A percentile compares a stretch with the other conserved stretches of the same genome.
phyloP scores from a whole-genome alignment of 2,888 invertebrate genomes.

The Thymelicus lineola region DNA sequence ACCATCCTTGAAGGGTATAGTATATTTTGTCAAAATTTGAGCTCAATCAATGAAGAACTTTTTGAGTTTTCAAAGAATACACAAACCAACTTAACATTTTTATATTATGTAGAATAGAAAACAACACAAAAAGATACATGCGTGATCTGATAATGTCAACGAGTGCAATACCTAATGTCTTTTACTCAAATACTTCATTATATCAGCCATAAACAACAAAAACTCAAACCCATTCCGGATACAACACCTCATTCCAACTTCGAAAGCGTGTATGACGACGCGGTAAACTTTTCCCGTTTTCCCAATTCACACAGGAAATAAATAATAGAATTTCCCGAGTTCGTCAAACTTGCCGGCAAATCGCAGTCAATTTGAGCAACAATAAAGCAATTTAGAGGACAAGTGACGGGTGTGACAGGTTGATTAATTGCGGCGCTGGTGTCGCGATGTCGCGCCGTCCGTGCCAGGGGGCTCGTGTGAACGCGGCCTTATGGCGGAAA shows the following conservation, averaged over 20 bases:
- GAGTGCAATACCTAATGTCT: too few species aligned
- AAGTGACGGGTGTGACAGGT: slow-evolving; percentile 47
- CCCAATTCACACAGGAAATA: slow-evolving; percentile 30
- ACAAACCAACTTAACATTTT: too few species aligned
- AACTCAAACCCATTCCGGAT: slow-evolving; percentile 25
- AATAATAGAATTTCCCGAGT: slow-evolving; percentile 29
- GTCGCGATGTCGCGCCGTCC: slow-evolving; percentile 57
- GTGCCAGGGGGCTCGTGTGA: slow-evolving; percentile 52
- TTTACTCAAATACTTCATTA: background rate
- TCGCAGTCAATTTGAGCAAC: slow-evolving; percentile 45
- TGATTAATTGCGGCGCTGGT: slow-evolving; percentile 54
- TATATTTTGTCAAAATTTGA: too few species aligned
- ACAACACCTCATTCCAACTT: slow-evolving; percentile 26
- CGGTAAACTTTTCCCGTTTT: slow-evolving; percentile 30
- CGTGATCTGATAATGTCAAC: too few species aligned
- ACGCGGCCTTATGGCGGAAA: slow-evolving; percentile 52
- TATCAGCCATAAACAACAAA: slow-evolving; percentile 19
- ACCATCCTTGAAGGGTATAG: too few species aligned
- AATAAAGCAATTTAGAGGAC: slow-evolving; percentile 54
- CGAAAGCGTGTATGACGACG: slow-evolving; percentile 17
- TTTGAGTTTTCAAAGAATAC: too few species aligned
- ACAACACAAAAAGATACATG: too few species aligned
- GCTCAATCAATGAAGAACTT: too few species aligned
- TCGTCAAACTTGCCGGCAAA: slow-evolving; percentile 30
- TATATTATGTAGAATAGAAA: too few species aligned